A percentile compares a stretch with the other conserved stretches of the same genome.
These are phyloP conservation scores for Epirrhoe alternata DNA, from an alignment of 2,888 invertebrate species.

Conservation along the genomic window DNA sequence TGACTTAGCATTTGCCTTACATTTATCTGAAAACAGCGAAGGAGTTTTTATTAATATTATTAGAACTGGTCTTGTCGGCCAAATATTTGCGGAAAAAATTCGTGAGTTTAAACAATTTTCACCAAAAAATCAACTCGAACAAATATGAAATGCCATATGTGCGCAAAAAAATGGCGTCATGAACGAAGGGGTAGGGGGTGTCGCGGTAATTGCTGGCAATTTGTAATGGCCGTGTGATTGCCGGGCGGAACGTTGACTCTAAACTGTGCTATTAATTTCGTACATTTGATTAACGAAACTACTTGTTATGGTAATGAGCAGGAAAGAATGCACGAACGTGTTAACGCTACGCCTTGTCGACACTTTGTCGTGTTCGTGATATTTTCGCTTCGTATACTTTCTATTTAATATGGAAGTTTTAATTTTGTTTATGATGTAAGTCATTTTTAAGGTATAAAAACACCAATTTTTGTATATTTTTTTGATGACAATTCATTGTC, in stretches of 20 bases:
- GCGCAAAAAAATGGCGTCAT: constrained; percentile 62
- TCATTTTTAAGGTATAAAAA: too few species aligned
- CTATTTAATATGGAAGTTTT: constrained; percentile 63
- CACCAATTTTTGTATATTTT: too few species aligned
- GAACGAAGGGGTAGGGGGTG: constrained; percentile 65
- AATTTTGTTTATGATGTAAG: constrained; percentile 31
- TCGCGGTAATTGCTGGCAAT: constrained; percentile 81
- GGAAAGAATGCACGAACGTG: constrained; percentile 83
- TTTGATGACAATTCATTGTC: too few species aligned
- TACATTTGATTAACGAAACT: constrained; percentile 85
- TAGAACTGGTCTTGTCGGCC: too few species aligned
- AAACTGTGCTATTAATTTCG: constrained; percentile 84
- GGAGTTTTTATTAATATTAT: too few species aligned
- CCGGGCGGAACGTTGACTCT: constrained; percentile 79
- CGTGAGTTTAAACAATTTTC: constrained; percentile 1
- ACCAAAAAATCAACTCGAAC: constrained; percentile 6
- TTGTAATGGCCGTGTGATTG: constrained; percentile 83
- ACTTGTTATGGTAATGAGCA: constrained; percentile 84
- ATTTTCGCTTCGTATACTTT: constrained; percentile 71
- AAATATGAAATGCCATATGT: constrained; percentile 54
- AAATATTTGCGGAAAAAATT: neutral
- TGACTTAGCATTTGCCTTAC: constrained; percentile 19
- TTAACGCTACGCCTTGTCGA: constrained; percentile 79
- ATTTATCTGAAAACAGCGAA: constrained; percentile 9
- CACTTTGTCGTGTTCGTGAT: constrained; percentile 78